A percentile compares a stretch with the other conserved stretches of the same genome.
Conservation (phyloP, 2,797 vertebrate genomes). For the Pogonophryne albipinna region DNA sequence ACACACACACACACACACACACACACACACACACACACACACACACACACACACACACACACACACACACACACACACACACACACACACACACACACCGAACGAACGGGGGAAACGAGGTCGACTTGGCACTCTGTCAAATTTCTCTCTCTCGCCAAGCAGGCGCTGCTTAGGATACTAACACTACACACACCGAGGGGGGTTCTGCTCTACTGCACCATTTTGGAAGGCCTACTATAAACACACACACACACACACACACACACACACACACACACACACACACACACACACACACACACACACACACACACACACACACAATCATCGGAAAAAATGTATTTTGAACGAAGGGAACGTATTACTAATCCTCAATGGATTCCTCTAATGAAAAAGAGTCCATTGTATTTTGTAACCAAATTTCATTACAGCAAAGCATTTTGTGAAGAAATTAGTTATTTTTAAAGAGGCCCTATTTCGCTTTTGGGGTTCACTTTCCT, state of each 20-base stretch:
- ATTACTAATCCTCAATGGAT: constrained; percentile 41
- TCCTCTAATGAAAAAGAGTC: constrained; percentile 37
- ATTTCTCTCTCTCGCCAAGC: constrained; percentile 66
- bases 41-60: constrained; percentile 30
- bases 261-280: constrained; percentile 8
- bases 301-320: constrained; percentile 18
- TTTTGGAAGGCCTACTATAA: constrained; percentile 61
- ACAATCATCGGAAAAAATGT: constrained; percentile 15
- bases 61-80: background rate
- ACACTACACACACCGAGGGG: constrained; percentile 60
- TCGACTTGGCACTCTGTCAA: constrained; percentile 77
- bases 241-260: constrained; percentile 29
- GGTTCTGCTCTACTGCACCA: constrained; percentile 75
- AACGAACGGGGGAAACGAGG: constrained; percentile 74
- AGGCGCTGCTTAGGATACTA: constrained; percentile 74
- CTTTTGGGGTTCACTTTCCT: too few relatives aligned
- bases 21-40: constrained; percentile 49
- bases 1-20: constrained; percentile 43
- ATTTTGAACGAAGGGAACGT: constrained; percentile 21
- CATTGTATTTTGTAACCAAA: constrained; percentile 23
- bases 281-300: constrained; percentile 24
- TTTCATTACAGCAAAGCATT: constrained; percentile 13
- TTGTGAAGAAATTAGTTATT: background rate
- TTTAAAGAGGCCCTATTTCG: background rate
- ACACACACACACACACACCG: constrained; percentile 13